A percentile compares a stretch with the other conserved stretches of the same genome.
phyloP scores from a whole-genome alignment of 2,797 vertebrate species.

The Aselliscus stoliczkanus region DNA sequence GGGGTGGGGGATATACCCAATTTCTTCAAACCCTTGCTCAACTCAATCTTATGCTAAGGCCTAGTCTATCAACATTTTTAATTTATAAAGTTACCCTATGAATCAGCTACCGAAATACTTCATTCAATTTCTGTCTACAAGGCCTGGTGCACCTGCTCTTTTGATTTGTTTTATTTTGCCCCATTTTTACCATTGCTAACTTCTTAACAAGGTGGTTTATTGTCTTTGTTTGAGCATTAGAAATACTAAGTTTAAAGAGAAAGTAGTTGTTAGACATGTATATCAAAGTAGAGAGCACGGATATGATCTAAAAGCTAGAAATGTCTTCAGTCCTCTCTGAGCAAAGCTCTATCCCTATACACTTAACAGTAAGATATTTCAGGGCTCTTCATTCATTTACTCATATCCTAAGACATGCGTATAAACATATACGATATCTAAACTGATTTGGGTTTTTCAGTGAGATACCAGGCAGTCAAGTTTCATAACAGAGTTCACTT shows the following conservation, averaged over 20 bases:
- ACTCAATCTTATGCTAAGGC: neutral
- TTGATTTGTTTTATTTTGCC: neutral
- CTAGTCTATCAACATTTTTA: neutral
- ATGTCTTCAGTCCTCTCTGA: conserved; percentile 21
- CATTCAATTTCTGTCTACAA: neutral
- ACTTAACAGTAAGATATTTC: conserved; percentile 5
- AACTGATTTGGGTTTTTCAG: neutral
- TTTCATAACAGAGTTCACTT: neutral
- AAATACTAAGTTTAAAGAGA: neutral
- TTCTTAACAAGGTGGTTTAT: neutral
- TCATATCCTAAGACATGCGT: neutral
- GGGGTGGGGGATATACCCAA: too few species aligned
- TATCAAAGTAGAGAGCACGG: neutral
- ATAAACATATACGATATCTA: neutral
- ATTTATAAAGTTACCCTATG: neutral
- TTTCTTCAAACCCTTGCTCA: conserved; percentile 6
- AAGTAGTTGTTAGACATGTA: neutral
- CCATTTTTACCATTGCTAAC: conserved; percentile 7
- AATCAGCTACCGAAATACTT: neutral
- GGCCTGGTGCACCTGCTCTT: neutral
- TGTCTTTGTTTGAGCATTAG: neutral
- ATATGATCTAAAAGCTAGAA: neutral
- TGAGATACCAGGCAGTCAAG: neutral
- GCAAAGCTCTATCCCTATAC: neutral
- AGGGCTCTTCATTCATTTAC: neutral